Percentiles rank a stretch among this genome's conserved stretches.
These are phyloP conservation scores for Eristalis arbustorum DNA, from an alignment of 2,888 invertebrate genomes.

Conservation along the genomic window DNA sequence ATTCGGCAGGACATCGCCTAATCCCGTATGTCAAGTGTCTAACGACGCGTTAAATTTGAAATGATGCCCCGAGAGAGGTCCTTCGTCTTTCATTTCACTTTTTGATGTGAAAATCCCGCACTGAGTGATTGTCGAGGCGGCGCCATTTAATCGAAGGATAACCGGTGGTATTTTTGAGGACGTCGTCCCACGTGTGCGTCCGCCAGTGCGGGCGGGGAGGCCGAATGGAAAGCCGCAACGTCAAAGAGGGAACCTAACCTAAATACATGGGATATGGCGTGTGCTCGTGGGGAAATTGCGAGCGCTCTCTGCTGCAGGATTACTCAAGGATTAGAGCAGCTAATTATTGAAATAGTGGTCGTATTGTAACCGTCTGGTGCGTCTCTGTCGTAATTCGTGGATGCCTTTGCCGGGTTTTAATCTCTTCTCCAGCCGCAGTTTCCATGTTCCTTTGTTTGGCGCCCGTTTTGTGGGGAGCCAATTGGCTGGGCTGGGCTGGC, in stretches of 20 bases:
- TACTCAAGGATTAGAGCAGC: slow-evolving; percentile 61
- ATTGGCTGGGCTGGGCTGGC: neutral
- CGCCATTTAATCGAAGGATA: slow-evolving; percentile 64
- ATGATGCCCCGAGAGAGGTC: slow-evolving; percentile 46
- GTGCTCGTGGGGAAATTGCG: neutral
- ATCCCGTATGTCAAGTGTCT: slow-evolving; percentile 61
- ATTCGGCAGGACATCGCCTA: slow-evolving; percentile 59
- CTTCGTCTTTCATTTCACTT: neutral
- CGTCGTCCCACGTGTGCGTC: neutral
- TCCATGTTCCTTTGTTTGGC: neutral
- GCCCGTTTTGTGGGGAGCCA: neutral
- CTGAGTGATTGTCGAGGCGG: slow-evolving; percentile 58
- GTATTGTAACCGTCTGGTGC: slow-evolving; percentile 52
- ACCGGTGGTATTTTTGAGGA: slow-evolving; percentile 31
- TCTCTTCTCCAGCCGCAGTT: slow-evolving; percentile 38
- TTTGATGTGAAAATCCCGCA: slow-evolving; percentile 55
- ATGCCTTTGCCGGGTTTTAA: slow-evolving; percentile 58
- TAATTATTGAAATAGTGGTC: slow-evolving; percentile 64
- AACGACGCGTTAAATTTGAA: slow-evolving; percentile 68
- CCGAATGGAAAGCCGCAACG: slow-evolving; percentile 22
- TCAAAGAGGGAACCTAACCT: slow-evolving; percentile 10
- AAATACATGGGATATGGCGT: neutral
- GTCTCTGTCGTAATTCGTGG: slow-evolving; percentile 57
- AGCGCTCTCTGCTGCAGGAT: slow-evolving; percentile 44
- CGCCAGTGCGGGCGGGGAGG: neutral